Percentiles rank a stretch among this genome's conserved stretches.
phyloP scores from a whole-genome alignment of 2,888 invertebrate species.

The Blomia tropicalis region DNA sequence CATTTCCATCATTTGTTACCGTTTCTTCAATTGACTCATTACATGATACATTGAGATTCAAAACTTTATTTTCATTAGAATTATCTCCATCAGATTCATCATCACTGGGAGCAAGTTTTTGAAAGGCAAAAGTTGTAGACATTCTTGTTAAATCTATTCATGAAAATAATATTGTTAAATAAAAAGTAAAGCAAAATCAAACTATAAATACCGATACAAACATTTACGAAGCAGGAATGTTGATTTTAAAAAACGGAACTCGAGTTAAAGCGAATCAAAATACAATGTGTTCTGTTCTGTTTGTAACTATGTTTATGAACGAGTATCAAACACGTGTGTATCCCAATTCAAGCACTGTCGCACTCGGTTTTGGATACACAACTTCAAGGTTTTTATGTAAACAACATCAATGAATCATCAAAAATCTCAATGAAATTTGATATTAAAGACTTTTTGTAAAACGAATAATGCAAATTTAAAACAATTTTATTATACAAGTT shows the following conservation, averaged over 20 bases:
- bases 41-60: background rate
- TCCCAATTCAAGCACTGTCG: background rate
- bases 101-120: slow-evolving; percentile 1
- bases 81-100: slow-evolving; percentile 8
- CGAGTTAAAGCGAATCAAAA: too few species aligned
- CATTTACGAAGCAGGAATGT: too few species aligned
- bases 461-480: too few species aligned
- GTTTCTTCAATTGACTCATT: background rate
- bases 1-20: background rate
- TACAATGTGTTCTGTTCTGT: too few species aligned
- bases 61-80: background rate
- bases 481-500: background rate
- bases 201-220: too few species aligned
- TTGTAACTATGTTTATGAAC: background rate
- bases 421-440: too few species aligned
- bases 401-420: too few species aligned
- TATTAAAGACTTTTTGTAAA: too few species aligned
- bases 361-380: background rate
- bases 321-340: background rate
- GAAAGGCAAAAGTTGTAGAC: background rate
- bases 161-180: background rate
- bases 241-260: too few species aligned
- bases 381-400: too few species aligned
- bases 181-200: background rate
- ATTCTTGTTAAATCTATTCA: slow-evolving; percentile 1